Conservation (phyloP, 2,888 invertebrate genomes). For the Nemurella pictetii region DNA sequence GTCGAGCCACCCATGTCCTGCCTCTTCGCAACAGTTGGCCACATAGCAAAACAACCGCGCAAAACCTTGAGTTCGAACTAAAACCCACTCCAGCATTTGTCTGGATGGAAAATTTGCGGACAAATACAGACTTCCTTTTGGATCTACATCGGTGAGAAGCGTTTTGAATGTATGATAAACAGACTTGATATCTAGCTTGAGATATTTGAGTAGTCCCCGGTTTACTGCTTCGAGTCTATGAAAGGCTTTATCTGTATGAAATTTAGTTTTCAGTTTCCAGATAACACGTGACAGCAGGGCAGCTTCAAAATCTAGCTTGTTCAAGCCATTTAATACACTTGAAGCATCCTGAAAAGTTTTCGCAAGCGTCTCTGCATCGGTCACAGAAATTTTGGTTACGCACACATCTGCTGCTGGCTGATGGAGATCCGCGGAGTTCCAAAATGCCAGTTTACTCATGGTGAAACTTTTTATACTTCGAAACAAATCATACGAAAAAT, state of each 20-base stretch:
- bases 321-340: neutral
- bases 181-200: neutral
- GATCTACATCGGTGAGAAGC: no score
- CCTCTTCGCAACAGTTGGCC: conserved; percentile 55
- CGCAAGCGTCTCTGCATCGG: neutral
- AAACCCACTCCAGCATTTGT: conserved; percentile 62
- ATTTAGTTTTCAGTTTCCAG: neutral
- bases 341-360: neutral
- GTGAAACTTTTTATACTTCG: neutral
- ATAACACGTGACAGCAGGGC: conserved; percentile 10
- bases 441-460: conserved; percentile 13
- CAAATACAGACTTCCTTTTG: neutral
- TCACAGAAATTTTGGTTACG: neutral
- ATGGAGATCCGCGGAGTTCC: conserved; percentile 6
- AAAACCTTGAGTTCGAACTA: conserved; percentile 60
- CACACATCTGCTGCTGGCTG: neutral
- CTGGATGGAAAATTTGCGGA: conserved; percentile 55
- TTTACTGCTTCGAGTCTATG: neutral
- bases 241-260: neutral
- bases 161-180: no score
- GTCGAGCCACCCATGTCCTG: conserved; percentile 57
- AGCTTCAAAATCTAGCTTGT: neutral
- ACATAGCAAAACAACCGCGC: conserved; percentile 59
- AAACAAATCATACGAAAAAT: no score
- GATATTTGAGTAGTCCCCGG: conserved; percentile 5